Conservation (phyloP, 37 sponge, comb jelly and placozoan genomes). For the Halichondria panicea region DNA sequence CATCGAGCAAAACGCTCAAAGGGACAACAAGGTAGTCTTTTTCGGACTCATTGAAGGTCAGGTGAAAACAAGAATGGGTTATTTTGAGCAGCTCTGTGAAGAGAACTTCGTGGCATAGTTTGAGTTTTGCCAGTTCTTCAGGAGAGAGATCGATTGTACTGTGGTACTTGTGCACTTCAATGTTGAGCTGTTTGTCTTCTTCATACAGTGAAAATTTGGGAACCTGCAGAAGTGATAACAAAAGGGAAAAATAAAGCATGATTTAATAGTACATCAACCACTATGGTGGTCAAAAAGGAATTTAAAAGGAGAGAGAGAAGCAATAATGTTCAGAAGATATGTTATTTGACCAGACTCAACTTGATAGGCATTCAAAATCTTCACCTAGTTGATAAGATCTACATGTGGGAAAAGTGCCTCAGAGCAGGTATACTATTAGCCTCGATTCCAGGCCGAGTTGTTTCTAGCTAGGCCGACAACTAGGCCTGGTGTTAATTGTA, state of each 20-base stretch:
- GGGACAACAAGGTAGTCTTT: constrained; percentile 69
- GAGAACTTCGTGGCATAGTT: constrained; percentile 27
- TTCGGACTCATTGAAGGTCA: not conserved
- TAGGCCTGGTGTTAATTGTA: too few relatives aligned
- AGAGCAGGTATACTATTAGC: too few relatives aligned
- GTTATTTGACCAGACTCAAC: too few relatives aligned
- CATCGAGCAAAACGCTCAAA: not conserved
- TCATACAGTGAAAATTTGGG: constrained; percentile 60
- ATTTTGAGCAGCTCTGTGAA: constrained; percentile 50
- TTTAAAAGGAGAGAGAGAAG: too few relatives aligned
- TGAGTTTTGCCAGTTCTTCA: constrained; percentile 29
- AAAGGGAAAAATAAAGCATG: not conserved
- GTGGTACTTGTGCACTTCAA: constrained; percentile 25
- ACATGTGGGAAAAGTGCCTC: too few relatives aligned
- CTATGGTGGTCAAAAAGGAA: too few relatives aligned
- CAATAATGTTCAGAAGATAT: too few relatives aligned
- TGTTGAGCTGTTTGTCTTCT: constrained; percentile 28
- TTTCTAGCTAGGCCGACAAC: too few relatives aligned
- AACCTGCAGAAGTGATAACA: constrained; percentile 24
- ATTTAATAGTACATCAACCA: too few relatives aligned
- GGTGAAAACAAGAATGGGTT: constrained; percentile 6
- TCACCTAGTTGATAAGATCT: too few relatives aligned
- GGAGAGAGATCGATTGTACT: not conserved
- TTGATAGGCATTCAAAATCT: too few relatives aligned
- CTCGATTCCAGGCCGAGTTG: too few relatives aligned